phyloP scores from a whole-genome alignment of 1,140 invertebrate genomes.

The Rhynchophorus ferrugineus region DNA sequence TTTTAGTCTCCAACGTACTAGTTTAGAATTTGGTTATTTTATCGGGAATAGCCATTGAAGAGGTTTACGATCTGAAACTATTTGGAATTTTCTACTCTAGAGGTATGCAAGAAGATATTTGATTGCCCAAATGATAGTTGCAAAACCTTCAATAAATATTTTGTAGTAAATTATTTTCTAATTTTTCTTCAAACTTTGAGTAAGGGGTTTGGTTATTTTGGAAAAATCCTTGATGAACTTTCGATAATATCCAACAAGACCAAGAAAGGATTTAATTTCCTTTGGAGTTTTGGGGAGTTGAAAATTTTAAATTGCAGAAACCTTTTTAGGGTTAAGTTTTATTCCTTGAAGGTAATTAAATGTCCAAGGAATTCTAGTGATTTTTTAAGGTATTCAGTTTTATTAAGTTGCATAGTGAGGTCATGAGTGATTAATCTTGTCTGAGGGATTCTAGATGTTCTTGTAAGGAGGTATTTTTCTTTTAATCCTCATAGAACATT shows the following conservation, averaged over 20 bases:
- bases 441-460: constrained; percentile 23
- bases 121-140: too few species aligned
- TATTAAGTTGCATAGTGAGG: constrained; percentile 40
- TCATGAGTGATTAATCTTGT: constrained; percentile 30
- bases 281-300: constrained; percentile 25
- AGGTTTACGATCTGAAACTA: too few species aligned
- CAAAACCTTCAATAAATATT: too few species aligned
- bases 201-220: too few species aligned
- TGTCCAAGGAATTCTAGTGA: constrained; percentile 40
- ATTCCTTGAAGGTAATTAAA: constrained; percentile 38
- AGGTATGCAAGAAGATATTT: too few species aligned
- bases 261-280: constrained; percentile 34
- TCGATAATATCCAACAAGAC: constrained; percentile 27
- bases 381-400: constrained; percentile 39
- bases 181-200: too few species aligned
- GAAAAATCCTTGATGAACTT: too few species aligned
- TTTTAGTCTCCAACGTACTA: too few species aligned
- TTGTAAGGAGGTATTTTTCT: constrained; percentile 18
- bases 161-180: too few species aligned
- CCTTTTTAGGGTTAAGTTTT: constrained; percentile 37
- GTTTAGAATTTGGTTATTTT: too few species aligned
- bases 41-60: too few species aligned
- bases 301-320: constrained; percentile 34
- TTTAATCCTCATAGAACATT: constrained; percentile 35
- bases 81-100: too few species aligned